A percentile compares a stretch with the other conserved stretches of the same genome.
These are phyloP conservation scores for Nomada fabriciana DNA, from an alignment of 2,888 invertebrate species.

Conservation along the genomic window DNA sequence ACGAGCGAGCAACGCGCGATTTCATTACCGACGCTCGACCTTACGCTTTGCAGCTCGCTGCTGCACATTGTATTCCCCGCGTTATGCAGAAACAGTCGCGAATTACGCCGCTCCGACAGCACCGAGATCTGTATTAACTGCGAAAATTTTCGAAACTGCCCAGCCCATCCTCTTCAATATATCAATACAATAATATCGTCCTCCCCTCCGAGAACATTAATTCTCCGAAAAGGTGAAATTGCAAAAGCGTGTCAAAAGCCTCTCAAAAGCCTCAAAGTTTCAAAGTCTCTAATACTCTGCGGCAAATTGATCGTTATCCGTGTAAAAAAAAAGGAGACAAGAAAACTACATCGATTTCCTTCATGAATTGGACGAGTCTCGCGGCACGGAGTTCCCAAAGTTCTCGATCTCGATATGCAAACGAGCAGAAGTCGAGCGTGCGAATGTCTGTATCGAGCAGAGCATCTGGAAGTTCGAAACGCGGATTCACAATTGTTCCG, in stretches of 20 bases:
- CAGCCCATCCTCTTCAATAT: no score
- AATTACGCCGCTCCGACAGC: constrained; percentile 28
- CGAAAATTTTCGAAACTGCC: constrained; percentile 59
- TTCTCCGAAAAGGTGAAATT: no score
- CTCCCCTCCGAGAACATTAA: no score
- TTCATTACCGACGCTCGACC: constrained; percentile 67
- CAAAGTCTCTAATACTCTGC: no score
- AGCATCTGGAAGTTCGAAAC: neutral
- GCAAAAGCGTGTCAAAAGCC: no score
- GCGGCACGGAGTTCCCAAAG: neutral
- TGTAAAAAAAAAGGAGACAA: neutral
- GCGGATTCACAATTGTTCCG: constrained; percentile 5
- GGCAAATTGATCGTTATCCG: neutral
- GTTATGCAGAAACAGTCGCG: constrained; percentile 61
- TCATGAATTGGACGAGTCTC: no score
- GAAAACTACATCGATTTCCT: no score
- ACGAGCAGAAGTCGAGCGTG: constrained; percentile 20
- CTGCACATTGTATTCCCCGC: constrained; percentile 58
- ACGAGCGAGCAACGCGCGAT: constrained; percentile 62
- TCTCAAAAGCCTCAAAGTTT: no score
- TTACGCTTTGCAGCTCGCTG: constrained; percentile 38
- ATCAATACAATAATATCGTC: no score
- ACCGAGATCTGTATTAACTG: constrained; percentile 64
- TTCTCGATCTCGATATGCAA: constrained; percentile 23
- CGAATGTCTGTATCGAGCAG: neutral